These are phyloP conservation scores for Geodia barretti DNA, from an alignment of 37 sponge, comb jelly and placozoan genomes.

Conservation along the genomic window DNA sequence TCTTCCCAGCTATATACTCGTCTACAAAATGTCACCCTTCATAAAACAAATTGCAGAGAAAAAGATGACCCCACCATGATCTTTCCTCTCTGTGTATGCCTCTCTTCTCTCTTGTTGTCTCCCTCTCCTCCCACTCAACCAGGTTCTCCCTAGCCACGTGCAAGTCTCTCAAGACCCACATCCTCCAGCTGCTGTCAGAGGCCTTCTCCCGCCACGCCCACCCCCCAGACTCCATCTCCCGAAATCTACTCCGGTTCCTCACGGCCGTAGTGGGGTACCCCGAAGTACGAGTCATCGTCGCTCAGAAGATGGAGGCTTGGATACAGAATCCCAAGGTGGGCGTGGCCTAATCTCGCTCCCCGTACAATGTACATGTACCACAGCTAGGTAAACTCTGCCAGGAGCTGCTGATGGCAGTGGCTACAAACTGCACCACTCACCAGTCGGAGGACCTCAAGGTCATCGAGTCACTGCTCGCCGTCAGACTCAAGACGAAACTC, in stretches of 20 bases:
- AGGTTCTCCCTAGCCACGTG: conserved; percentile 38
- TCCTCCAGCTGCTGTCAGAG: conserved; percentile 61
- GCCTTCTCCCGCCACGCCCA: conserved; percentile 45
- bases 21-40: too few relatives aligned
- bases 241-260: conserved; percentile 65
- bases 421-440: conserved; percentile 49
- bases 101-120: background rate
- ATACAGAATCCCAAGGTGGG: conserved; percentile 85
- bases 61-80: background rate
- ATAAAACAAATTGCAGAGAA: too few relatives aligned
- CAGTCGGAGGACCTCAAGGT: conserved; percentile 77
- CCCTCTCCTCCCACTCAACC: background rate
- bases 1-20: too few relatives aligned
- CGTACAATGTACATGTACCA: background rate
- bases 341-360: background rate
- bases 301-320: conserved; percentile 82
- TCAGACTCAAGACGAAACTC: conserved; percentile 88
- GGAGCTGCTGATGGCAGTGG: conserved; percentile 65
- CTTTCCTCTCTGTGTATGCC: background rate
- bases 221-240: conserved; percentile 50
- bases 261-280: conserved; percentile 53
- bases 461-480: conserved; percentile 68
- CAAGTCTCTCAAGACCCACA: conserved; percentile 41
- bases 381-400: conserved; percentile 66
- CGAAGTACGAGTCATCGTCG: conserved; percentile 58